Conservation (phyloP, 2,797 vertebrate genomes). For the Pseudocheirus occidentalis region DNA sequence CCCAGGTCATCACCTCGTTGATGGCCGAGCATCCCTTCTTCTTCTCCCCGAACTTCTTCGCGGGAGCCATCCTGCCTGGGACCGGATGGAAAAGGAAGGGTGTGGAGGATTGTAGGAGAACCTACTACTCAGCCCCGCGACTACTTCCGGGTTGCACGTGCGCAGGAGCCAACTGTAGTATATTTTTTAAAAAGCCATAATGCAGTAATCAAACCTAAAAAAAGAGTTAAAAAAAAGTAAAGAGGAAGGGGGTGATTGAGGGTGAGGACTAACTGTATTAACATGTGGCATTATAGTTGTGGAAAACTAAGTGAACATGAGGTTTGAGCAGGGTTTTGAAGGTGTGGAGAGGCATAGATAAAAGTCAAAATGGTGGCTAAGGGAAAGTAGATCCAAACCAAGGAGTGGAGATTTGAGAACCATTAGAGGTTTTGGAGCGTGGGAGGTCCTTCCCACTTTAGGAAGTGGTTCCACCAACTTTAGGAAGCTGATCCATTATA, state of each 20-base stretch:
- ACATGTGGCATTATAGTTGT: background rate
- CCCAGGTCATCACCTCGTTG: too few species aligned
- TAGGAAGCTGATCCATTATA: background rate
- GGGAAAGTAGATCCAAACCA: background rate
- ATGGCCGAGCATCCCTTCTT: too few species aligned
- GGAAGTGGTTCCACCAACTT: background rate
- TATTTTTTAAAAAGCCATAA: background rate
- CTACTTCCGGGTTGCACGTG: too few species aligned
- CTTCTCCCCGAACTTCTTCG: too few species aligned
- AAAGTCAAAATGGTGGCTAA: background rate
- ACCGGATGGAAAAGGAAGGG: too few species aligned
- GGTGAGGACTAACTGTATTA: background rate
- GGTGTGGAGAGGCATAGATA: background rate
- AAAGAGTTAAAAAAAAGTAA: slow-evolving; percentile 53
- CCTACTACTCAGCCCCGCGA: too few species aligned
- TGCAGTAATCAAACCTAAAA: background rate
- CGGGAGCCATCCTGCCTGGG: too few species aligned
- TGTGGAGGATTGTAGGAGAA: too few species aligned
- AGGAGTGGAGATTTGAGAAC: slow-evolving; percentile 7
- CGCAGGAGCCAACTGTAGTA: too few species aligned
- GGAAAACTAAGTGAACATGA: background rate
- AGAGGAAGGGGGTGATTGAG: background rate
- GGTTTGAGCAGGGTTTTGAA: background rate
- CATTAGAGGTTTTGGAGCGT: slow-evolving; percentile 23
- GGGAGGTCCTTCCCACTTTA: background rate